Conservation (phyloP, 53 echinoderm and acorn worm genomes). For the Paelopatides confundens region DNA sequence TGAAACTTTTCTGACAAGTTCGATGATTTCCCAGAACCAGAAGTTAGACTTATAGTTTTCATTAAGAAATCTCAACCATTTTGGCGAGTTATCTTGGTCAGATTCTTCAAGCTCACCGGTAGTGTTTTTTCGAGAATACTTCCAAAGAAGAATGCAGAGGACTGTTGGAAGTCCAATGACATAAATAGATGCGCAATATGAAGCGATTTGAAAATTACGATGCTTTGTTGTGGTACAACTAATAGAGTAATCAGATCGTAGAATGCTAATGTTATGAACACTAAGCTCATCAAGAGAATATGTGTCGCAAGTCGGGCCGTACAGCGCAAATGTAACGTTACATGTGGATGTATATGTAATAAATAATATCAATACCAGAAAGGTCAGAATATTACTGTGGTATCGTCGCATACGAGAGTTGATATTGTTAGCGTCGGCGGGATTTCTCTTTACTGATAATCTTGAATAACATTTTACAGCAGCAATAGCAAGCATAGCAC, state of each 20-base stretch:
- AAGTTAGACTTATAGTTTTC: constrained; percentile 24
- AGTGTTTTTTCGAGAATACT: background rate
- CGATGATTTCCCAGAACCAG: constrained; percentile 48
- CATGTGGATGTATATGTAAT: constrained; percentile 36
- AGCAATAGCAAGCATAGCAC: background rate
- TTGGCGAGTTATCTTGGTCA: background rate
- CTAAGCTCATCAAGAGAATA: constrained; percentile 2
- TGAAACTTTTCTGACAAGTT: constrained; percentile 12
- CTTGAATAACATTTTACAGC: background rate
- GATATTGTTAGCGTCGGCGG: background rate
- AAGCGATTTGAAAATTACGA: background rate
- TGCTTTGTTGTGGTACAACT: background rate
- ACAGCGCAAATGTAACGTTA: constrained; percentile 33
- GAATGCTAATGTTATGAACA: background rate
- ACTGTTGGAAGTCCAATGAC: background rate
- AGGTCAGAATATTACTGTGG: background rate
- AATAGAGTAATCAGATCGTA: constrained; percentile 38
- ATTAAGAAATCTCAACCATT: constrained; percentile 6
- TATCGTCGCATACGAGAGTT: background rate
- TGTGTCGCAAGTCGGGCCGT: constrained; percentile 1
- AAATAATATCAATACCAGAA: constrained; percentile 15
- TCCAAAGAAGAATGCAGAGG: background rate
- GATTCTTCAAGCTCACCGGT: background rate
- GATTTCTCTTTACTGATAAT: background rate
- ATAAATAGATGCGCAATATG: constrained; percentile 3